Conservation (phyloP, 2,888 invertebrate species). For the Mycogona germanica region DNA sequence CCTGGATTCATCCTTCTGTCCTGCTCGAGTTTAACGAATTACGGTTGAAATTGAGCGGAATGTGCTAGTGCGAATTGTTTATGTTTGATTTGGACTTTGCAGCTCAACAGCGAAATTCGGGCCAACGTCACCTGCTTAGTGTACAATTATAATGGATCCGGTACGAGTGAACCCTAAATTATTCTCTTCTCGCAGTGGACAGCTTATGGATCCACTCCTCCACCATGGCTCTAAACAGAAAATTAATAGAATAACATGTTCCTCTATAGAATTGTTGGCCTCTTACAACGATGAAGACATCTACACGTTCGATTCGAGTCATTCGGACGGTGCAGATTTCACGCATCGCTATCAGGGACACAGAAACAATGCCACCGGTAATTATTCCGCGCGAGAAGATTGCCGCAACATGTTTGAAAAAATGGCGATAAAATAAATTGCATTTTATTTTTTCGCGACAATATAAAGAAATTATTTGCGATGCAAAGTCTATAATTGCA, state of each 20-base stretch:
- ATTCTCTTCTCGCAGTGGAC: not conserved
- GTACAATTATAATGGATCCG: slow-evolving; percentile 77
- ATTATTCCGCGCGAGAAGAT: too few species aligned
- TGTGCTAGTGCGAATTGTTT: too few species aligned
- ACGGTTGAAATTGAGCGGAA: too few species aligned
- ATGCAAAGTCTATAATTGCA: too few species aligned
- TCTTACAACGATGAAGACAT: slow-evolving; percentile 89
- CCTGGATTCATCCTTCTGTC: too few species aligned
- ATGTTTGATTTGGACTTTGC: slow-evolving; percentile 19
- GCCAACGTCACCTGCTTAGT: slow-evolving; percentile 75
- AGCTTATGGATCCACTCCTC: slow-evolving; percentile 10
- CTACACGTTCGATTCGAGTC: slow-evolving; percentile 63
- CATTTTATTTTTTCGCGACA: too few species aligned
- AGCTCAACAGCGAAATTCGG: slow-evolving; percentile 34
- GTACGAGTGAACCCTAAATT: slow-evolving; percentile 24
- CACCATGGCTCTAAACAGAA: not conserved
- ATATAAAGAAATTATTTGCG: too few species aligned
- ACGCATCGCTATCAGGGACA: slow-evolving; percentile 50
- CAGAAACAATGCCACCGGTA: slow-evolving; percentile 42
- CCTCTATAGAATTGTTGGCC: slow-evolving; percentile 59
- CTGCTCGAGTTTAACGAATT: too few species aligned
- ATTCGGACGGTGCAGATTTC: slow-evolving; percentile 43
- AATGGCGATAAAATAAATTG: too few species aligned
- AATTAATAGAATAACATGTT: not conserved
- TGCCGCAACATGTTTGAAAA: too few species aligned